These are phyloP conservation scores for Acrobasis consociella DNA, from an alignment of 2,888 invertebrate genomes.

Conservation along the genomic window DNA sequence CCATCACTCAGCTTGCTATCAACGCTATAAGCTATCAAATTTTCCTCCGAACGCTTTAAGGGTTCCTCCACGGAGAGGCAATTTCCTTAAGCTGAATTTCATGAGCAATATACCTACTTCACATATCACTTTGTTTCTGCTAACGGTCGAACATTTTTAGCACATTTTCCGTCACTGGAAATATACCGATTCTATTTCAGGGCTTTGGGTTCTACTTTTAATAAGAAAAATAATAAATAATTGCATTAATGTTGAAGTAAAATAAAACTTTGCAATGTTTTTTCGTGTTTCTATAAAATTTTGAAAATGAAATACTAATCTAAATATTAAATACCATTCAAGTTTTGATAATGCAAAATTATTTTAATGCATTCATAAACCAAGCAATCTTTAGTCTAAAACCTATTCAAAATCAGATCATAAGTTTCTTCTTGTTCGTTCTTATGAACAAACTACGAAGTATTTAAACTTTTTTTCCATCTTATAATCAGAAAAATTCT, in stretches of 20 bases:
- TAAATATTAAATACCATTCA: too few relatives aligned
- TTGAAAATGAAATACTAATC: too few relatives aligned
- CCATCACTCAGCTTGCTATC: slow-evolving; percentile 58
- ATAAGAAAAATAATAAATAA: too few relatives aligned
- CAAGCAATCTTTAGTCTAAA: not conserved
- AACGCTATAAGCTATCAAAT: slow-evolving; percentile 75
- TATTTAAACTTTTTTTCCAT: too few relatives aligned
- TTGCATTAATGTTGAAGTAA: too few relatives aligned
- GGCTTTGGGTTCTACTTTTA: not conserved
- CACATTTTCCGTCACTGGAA: slow-evolving; percentile 48
- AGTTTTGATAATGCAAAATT: too few relatives aligned
- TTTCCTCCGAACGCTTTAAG: slow-evolving; percentile 65
- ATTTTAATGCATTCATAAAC: too few relatives aligned
- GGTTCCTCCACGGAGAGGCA: slow-evolving; percentile 67
- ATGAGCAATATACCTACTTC: slow-evolving; percentile 70
- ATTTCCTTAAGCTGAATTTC: slow-evolving; percentile 79
- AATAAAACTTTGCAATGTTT: too few relatives aligned
- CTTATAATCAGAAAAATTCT: too few relatives aligned
- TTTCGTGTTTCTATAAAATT: too few relatives aligned
- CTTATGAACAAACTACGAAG: too few relatives aligned
- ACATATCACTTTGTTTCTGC: slow-evolving; percentile 65
- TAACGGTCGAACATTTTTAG: slow-evolving; percentile 52
- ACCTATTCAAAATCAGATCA: not conserved
- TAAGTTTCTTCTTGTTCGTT: too few relatives aligned
- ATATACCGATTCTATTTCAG: slow-evolving; percentile 31